Base-by-base conservation (phyloP, 2,797 vertebrate genomes). In the Lutjanus campechanus region DNA sequence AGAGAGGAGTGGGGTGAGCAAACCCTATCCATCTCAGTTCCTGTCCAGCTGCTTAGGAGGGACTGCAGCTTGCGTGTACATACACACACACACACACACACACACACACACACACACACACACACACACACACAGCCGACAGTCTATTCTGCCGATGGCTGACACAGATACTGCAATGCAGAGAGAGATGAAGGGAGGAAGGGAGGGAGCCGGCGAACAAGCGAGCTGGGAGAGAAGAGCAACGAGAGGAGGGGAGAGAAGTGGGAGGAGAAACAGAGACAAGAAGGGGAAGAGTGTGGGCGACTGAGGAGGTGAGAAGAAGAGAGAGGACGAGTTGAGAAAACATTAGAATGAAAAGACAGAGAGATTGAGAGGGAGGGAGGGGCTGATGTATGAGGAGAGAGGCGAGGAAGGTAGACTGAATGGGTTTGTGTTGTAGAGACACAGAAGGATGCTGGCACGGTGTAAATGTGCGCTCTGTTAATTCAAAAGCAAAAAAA, bases 91-190 rank as follows among this genome's bases (percentile, higher is more conserved):
- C 79, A 56, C 51, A 54, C 77, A 73, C 69, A 55, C 55, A 69
- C 69, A 72, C 54, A 63, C 50, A 62, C 69, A 68, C 79, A 73
- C 82, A 81, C 79, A 46, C 55, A 55, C 80, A 77, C 73, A 70
- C 72, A 76, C 79, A 59, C 74, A 61, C 69, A 80, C 69, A 75
- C 76, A 81, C 47, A 67, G 40, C 56, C 85, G 68, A 79, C 82
- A 88, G 80, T 79, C 74, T 62, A 49, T 79, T 85, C 86, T 90
- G 91, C 86, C 79, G 89, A 93, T 93, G 92, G 89, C 92, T 92
- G 91, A 88, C 90, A 94, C 91, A 90, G 92, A 94, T 93, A 93
- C 93, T 94, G 93, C 93, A 94, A 89, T 94, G 93, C 93, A 94
- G 93, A 87, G 85, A 93, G 93, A 81, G 73, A 88, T 53, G 78